These are phyloP conservation scores for Pseudomugil tenellus DNA, from an alignment of 2,797 vertebrate species.

Conservation along the genomic window DNA sequence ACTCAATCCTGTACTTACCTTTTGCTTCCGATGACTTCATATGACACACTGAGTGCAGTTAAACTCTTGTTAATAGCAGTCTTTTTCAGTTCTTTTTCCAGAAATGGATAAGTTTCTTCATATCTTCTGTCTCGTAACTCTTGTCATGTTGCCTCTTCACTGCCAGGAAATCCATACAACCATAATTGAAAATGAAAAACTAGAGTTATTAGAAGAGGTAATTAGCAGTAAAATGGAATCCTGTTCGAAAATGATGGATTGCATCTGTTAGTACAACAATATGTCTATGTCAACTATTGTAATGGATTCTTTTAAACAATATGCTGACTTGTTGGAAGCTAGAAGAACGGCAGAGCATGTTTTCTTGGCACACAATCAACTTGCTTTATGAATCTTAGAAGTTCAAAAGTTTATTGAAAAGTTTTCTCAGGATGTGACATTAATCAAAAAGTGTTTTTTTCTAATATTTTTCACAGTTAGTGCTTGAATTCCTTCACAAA, in stretches of 20 bases:
- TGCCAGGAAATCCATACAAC: conserved; percentile 11
- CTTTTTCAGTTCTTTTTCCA: conserved; percentile 31
- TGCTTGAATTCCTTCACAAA: conserved; percentile 2
- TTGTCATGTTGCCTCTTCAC: conserved; percentile 14
- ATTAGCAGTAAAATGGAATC: conserved; percentile 38
- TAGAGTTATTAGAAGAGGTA: conserved; percentile 25
- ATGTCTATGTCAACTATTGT: conserved; percentile 31
- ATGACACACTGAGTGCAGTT: conserved; percentile 35
- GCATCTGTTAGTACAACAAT: conserved; percentile 24
- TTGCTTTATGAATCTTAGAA: not conserved
- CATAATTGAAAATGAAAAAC: conserved; percentile 27
- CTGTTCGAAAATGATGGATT: conserved; percentile 41
- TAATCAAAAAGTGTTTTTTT: conserved; percentile 22
- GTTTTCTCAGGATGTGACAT: conserved; percentile 16
- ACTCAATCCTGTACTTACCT: conserved; percentile 29
- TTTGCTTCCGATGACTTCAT: conserved; percentile 15
- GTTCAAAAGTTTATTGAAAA: conserved; percentile 13
- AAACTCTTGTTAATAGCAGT: conserved; percentile 38
- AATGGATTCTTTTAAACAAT: conserved; percentile 20
- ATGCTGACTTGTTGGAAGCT: not conserved
- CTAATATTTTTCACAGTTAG: conserved; percentile 2
- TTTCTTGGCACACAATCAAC: not conserved
- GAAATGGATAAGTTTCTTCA: conserved; percentile 14
- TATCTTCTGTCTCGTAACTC: conserved; percentile 12
- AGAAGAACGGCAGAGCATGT: conserved; percentile 12